Base-by-base conservation (phyloP, 2,888 invertebrate species). In the Argyresthia goedartella region DNA sequence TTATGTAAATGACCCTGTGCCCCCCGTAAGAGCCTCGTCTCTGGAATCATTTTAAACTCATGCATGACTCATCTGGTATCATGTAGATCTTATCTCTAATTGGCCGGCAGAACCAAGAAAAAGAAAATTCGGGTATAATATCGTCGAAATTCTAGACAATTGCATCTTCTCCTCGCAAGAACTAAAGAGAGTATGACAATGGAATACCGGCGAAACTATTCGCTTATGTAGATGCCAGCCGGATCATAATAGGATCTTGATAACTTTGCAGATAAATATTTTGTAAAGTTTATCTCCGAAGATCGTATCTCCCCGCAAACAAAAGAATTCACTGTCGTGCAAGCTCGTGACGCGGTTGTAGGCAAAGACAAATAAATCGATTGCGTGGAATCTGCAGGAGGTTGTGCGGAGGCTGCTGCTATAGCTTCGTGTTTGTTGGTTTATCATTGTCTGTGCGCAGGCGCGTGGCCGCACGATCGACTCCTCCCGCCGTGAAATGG, bases 1-100 rank as follows among this genome's bases (percentile, higher is more conserved):
- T 79, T 78, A 79, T 78, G 77, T 79, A 79, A 80, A 81, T 79
- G 77, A 70, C 71, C 61, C 57, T 59, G 57, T 53, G 57, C 55
- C 49, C 54, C 53, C 57, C 36, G 48, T 50, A 42, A 42, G 50
- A 41, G 34, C 25, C 50, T 42, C 42, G 33, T 6, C 46, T 25
- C 46, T 25, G 25, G 6, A 25, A 25, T 25, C 25, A 25, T 25
- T 6, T 25, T 6, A 25, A 6, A 25, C 25, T 25, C 25, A 6
- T 25, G 25, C 25, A 6, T 25, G 25, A 25, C 25, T 25, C 25
- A 25, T 25, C 25, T 25, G 25, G 25, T 25, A 25, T 6, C 25
- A 25, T 25, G 25, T 25, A 25, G 25, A 25, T 25, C 6, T 25
- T 25, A 6, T 25, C 25, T 25, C 25, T 25, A 25, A 25, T 25